Conservation (phyloP, 2,797 vertebrate genomes). For the Acanthurus leucopareius region DNA sequence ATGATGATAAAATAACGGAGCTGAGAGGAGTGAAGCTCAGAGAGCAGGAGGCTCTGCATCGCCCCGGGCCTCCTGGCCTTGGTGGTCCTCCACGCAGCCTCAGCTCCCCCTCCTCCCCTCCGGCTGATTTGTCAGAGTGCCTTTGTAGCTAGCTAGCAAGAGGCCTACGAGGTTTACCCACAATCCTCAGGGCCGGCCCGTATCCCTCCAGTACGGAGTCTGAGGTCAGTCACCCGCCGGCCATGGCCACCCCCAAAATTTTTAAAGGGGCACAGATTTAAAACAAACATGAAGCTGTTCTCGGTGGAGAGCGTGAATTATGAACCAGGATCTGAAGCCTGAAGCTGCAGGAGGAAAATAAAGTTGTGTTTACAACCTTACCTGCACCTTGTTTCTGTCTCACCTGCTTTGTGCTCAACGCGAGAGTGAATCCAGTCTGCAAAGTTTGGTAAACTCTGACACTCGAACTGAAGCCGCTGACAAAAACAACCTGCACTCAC, state of each 20-base stretch:
- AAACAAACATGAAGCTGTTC: slow-evolving; percentile 45
- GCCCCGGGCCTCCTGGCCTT: slow-evolving; percentile 63
- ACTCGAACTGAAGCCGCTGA: not conserved
- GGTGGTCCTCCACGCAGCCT: slow-evolving; percentile 38
- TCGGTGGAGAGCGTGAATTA: slow-evolving; percentile 46
- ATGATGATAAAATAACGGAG: not conserved
- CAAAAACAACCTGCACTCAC: not conserved
- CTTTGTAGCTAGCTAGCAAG: slow-evolving; percentile 62
- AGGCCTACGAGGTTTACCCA: slow-evolving; percentile 63
- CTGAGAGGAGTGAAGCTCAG: not conserved
- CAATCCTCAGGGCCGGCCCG: slow-evolving; percentile 41
- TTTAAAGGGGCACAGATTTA: slow-evolving; percentile 46
- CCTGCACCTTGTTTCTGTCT: not conserved
- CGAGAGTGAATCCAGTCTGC: no score
- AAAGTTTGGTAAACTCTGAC: not conserved
- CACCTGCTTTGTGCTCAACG: not conserved
- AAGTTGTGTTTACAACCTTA: not conserved
- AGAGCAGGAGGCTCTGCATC: slow-evolving; percentile 22
- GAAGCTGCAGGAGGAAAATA: slow-evolving; percentile 41
- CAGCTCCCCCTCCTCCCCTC: slow-evolving; percentile 61
- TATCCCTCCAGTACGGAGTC: slow-evolving; percentile 51
- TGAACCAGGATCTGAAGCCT: slow-evolving; percentile 28
- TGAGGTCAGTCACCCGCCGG: slow-evolving; percentile 69
- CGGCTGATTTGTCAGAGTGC: slow-evolving; percentile 58
- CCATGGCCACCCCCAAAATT: slow-evolving; percentile 51